Conservation (phyloP, 1,140 invertebrate species). For the Thrips palmi region DNA sequence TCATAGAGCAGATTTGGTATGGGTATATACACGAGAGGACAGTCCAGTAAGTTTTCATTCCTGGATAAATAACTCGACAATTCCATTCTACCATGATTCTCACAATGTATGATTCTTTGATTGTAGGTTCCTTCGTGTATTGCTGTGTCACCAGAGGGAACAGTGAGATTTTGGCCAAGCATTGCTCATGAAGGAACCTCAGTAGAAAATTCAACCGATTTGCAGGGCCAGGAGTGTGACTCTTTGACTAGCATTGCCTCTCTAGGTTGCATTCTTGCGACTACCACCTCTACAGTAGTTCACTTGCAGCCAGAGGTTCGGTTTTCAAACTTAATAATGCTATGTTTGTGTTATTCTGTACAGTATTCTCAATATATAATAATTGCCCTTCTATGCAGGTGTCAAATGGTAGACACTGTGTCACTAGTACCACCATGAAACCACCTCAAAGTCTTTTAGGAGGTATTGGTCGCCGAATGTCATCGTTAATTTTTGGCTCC, state of each 20-base stretch:
- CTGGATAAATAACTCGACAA: background rate
- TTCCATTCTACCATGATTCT: background rate
- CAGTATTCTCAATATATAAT: background rate
- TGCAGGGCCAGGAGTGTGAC: slow-evolving; percentile 55
- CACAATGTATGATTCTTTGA: background rate
- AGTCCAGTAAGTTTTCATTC: slow-evolving; percentile 32
- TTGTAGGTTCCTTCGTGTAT: slow-evolving; percentile 60
- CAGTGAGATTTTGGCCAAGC: slow-evolving; percentile 76
- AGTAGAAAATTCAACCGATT: slow-evolving; percentile 64
- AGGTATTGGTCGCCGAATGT: slow-evolving; percentile 66
- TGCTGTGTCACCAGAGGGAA: slow-evolving; percentile 84
- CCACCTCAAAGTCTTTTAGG: slow-evolving; percentile 71
- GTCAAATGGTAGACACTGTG: slow-evolving; percentile 37
- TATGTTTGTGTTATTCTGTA: slow-evolving; percentile 11
- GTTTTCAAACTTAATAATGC: too few species aligned
- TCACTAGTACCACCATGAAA: slow-evolving; percentile 50
- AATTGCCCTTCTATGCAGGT: slow-evolving; percentile 16
- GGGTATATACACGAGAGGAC: slow-evolving; percentile 48
- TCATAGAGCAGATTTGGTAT: slow-evolving; percentile 75
- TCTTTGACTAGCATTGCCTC: slow-evolving; percentile 46
- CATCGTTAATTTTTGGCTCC: slow-evolving; percentile 72
- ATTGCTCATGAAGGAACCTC: slow-evolving; percentile 73
- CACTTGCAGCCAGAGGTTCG: slow-evolving; percentile 43
- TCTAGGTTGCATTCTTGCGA: slow-evolving; percentile 65
- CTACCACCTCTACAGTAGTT: slow-evolving; percentile 76